Evolutionary conservation across 2,113 vertebrate species (phyloP), one percentile per base, ranked within the genome.

Genomic region (Coryphaenoides rupestris): DNA sequence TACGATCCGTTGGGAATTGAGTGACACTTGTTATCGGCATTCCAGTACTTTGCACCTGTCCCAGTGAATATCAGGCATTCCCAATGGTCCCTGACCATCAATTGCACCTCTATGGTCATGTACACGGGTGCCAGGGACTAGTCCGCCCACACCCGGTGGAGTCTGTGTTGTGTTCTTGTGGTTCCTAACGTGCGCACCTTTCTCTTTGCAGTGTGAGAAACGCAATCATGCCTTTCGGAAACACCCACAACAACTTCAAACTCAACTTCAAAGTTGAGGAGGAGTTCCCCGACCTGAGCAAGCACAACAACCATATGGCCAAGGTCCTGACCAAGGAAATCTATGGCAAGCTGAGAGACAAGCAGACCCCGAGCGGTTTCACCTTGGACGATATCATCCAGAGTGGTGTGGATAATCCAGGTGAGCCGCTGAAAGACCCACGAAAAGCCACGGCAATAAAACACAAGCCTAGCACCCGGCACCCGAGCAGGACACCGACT

Each of bases 251-350:
- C 92, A 95, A 95, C 87, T 91, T 83, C 89, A 98, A 98, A 70
- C 69, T 96, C 86, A 95, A 96, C 86, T 98, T 76, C 86, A 83
- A 82, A 53, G 33, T 84, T 0, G 93, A 94, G 54, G 93, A 96
- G 3, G 95, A 98, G 68, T 96, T 46, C 71, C 95, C 95, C 0
- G 94, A 98, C 87, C 88, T 98, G 58, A 54, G 22, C 69, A 80
- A 91, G 63, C 95, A 98, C 84, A 98, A 98, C 90, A 98, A 98
- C 90, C 94, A 98, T 80, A 98, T 98, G 95, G 95, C 95, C 79
- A 96, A 96, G 80, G 86, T 47, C 1, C 89, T 98, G 79, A 93
- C 89, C 62, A 87, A 69, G 3, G 93, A 94, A 0, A 26, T 98
- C 0, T 98, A 98, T 62, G 87, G 69, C 76, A 93, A 93, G 69